Evolutionary conservation across 2,797 vertebrate genomes (phyloP), one percentile per base, ranked within the genome.

Genomic region (Lepus townsendii): DNA sequence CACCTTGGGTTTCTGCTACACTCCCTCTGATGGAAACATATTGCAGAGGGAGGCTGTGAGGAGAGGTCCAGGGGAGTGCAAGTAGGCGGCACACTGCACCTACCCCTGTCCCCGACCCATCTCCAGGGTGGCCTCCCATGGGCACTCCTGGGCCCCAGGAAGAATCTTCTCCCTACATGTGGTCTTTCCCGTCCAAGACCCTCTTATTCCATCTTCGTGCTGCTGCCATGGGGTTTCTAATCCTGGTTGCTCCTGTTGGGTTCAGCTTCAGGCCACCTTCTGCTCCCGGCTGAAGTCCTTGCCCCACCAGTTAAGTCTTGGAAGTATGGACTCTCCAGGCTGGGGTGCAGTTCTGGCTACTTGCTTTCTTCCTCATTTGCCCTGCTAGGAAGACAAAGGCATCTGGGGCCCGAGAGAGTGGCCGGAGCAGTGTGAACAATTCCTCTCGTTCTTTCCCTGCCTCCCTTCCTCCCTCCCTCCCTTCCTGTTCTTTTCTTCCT

Each of bases 41-140:
- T 30, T 13, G 52, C 77, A 83, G 38, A 84, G 24, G 27, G 32
- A 83, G 52, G n/a, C 71, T 2, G 0, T 9, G 22, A 38, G 2
- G 22, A 0, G 6, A 19, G 14, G 0, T 3, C 9, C 22, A 0
- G 2, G 14, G 54, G 17, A 1, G 1, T 30, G 1, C 26, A 17
- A 17, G 2, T 22, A 1, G 2, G 12, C 5, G 1, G n/a, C 3
- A 4, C 71, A 13, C 1, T 19, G 13, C 20, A 19, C 19, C 30
- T 38, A 52, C 19, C 1, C 32, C 30, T 35, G 14, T 30, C 26
- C 35, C 52, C 8, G 52, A 8, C n/a, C 54, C 4, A 57, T 11
- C 4, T 14, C 4, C 3, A 14, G 6, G 52, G 32, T 32, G 20
- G 7, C 12, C 26, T 9, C 14, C 0, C 9, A 1, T 4, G 9